phyloP scores from a whole-genome alignment of 2,888 invertebrate genomes.

The Pristionchus maxplancki region DNA sequence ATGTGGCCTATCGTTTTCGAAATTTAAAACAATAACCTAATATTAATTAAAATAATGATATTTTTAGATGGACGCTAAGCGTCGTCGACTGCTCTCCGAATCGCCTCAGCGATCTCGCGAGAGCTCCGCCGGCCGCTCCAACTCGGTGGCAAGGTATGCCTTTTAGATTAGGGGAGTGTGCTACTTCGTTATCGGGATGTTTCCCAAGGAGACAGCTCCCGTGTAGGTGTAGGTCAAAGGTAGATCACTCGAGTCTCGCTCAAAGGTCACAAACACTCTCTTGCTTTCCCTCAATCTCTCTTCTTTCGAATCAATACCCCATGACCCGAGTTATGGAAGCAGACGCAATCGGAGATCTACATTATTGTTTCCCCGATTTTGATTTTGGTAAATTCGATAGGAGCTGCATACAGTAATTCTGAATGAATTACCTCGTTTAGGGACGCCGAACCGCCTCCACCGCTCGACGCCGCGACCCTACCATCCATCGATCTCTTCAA shows the following conservation, averaged over 20 bases:
- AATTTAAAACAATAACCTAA: neutral
- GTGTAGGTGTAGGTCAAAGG: no score
- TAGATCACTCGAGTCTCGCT: no score
- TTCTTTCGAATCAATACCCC: no score
- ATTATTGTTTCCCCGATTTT: no score
- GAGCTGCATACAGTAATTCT: no score
- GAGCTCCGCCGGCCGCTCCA: slow-evolving; percentile 27
- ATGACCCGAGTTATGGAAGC: no score
- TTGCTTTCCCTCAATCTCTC: no score
- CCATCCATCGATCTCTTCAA: slow-evolving; percentile 14
- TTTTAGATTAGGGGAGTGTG: neutral
- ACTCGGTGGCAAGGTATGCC: neutral
- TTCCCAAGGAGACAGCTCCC: no score
- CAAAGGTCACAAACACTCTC: no score
- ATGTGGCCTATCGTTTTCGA: neutral
- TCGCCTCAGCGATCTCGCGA: slow-evolving; percentile 24
- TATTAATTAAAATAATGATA: neutral
- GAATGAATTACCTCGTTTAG: neutral
- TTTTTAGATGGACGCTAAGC: slow-evolving; percentile 34
- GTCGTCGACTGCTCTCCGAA: neutral
- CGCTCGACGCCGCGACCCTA: neutral
- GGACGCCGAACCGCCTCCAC: slow-evolving; percentile 16
- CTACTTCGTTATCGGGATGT: no score
- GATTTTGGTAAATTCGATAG: no score
- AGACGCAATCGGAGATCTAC: no score